Evolutionary conservation across 1,140 invertebrate genomes (phyloP), one percentile per base, ranked within the genome.

Genomic region (Ephestia elutella): DNA sequence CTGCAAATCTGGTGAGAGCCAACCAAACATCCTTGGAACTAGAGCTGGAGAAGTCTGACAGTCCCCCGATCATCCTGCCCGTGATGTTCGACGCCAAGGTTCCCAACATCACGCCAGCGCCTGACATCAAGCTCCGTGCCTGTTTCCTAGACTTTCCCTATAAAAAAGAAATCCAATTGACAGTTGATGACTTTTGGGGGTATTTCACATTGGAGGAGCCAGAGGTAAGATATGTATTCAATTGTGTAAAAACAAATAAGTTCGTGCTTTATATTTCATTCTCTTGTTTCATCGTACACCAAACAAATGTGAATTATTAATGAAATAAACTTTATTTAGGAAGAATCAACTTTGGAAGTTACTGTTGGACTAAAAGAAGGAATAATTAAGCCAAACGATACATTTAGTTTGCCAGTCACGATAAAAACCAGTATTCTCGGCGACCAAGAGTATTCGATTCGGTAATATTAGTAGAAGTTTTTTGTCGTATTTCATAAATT

Each of bases 1-100:
- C 74, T 19, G 82, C 86, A 5, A 88, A 88, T 58, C 71, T 88
- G 20, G 66, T 83, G 19, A 65, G 83, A 71, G 75, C 80, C 0
- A 81, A 86, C 63, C 77, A 83, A 17, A 87, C 84, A 0, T 75
- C 64, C 15, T 62, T 88, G 8, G 84, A 88, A 63, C 51, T 88
- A 55, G 83, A 88, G 58, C 57, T 87, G 11, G 82, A 86, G 48
- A 83, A 86, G 59, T 86, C 83, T 0, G 84, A 88, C 28, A 85
- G 80, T 63, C 75, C 82, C 18, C 84, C 86, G 0, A 78, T 88
- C 38, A 62, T 75, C 13, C 57, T 88, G 11, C 80, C 84, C 0
- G 71, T 88, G 15, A 77, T 71, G 2, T 88, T 75, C 54, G 81
- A 85, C 49, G 86, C 86, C 0, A 75, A 70, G 62, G 81, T 86